phyloP scores from a whole-genome alignment of 2,113 vertebrate genomes.

The Bubo scandiacus region DNA sequence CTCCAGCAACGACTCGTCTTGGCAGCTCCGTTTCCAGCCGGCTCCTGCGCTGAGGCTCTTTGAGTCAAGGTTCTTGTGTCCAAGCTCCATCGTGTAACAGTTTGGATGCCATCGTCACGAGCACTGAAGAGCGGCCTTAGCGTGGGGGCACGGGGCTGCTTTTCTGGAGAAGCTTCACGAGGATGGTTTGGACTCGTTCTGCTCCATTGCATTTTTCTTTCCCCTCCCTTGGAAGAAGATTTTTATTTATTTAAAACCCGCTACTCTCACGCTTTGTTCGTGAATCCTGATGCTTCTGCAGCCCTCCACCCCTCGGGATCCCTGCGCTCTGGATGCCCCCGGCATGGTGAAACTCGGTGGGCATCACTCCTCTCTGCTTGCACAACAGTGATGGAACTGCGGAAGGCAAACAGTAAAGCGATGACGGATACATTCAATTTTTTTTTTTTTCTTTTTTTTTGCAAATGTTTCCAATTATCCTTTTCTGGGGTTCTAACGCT shows the following conservation, averaged over 20 bases:
- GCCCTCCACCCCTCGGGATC: neutral
- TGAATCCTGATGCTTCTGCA: neutral
- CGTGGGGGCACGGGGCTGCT: neutral
- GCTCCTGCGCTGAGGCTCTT: neutral
- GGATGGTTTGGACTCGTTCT: neutral
- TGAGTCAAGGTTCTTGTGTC: neutral
- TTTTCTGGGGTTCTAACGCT: neutral
- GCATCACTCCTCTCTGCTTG: neutral
- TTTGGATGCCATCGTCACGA: fast-evolving
- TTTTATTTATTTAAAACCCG: neutral
- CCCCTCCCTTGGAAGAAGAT: neutral
- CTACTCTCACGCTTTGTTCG: neutral
- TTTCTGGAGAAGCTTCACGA: too few relatives aligned
- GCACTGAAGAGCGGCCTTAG: neutral
- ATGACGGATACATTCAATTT: neutral
- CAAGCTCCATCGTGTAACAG: neutral
- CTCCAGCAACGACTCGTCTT: fast-evolving
- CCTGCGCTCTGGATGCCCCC: neutral
- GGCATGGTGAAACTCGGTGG: fast-evolving
- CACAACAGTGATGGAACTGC: neutral
- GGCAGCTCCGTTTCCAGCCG: neutral
- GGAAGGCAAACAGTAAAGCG: neutral
- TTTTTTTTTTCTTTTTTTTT: too few relatives aligned
- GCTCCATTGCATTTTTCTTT: neutral
- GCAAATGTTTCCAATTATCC: neutral